Percentiles rank a stretch among this genome's conserved stretches.
Conservation (phyloP, 2,113 vertebrate species). For the Ailuropoda melanoleuca region DNA sequence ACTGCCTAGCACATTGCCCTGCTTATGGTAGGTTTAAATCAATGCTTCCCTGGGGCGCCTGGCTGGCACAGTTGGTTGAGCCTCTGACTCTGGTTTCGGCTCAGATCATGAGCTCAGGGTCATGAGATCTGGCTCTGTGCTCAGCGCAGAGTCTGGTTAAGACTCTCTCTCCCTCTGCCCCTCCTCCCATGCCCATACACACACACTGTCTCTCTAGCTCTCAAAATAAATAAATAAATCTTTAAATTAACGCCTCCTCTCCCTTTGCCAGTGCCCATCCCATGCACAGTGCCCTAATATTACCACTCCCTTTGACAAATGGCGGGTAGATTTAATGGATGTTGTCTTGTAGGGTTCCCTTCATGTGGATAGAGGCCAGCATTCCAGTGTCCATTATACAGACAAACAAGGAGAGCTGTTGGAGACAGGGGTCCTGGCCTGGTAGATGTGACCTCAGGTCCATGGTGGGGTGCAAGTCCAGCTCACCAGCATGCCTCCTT, state of each 20-base stretch:
- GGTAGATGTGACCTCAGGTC: neutral
- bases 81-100: neutral
- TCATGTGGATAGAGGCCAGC: neutral
- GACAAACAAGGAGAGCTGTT: neutral
- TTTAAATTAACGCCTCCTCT: neutral
- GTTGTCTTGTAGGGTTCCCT: neutral
- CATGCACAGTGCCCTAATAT: too few relatives aligned
- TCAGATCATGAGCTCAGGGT: neutral
- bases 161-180: neutral
- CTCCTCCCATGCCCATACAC: neutral
- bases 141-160: neutral
- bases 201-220: neutral
- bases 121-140: neutral
- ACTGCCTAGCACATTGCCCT: neutral
- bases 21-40: neutral
- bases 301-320: neutral
- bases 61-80: neutral
- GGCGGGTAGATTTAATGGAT: too few relatives aligned
- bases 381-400: neutral
- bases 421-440: neutral
- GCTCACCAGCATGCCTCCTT: neutral
- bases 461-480: neutral
- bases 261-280: too few relatives aligned
- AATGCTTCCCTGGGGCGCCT: neutral
- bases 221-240: neutral